Evolutionary conservation across 2,888 invertebrate species (phyloP).

Genomic region (Zygogramma bicolorata): DNA sequence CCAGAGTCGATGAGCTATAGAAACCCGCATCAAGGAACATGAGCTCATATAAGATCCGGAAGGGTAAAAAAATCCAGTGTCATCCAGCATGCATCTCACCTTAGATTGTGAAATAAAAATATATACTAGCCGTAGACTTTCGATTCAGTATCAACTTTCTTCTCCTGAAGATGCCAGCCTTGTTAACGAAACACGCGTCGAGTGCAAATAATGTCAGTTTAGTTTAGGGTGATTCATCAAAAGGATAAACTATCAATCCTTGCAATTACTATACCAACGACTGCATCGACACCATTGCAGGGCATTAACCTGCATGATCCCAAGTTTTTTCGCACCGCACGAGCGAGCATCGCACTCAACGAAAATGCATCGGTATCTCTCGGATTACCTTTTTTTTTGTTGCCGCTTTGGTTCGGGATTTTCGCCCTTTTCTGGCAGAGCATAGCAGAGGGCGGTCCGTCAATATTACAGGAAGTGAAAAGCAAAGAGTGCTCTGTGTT

Average conservation of each 20-base stretch:
- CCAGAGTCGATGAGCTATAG: too few species aligned
- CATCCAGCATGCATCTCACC: too few species aligned
- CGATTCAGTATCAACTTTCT: too few species aligned
- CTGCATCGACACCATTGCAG: neutral
- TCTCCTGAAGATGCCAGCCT: too few species aligned
- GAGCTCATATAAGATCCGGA: too few species aligned
- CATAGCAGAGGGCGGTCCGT: neutral
- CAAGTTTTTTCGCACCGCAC: neutral
- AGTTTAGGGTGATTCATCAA: too few species aligned
- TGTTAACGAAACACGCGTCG: too few species aligned
- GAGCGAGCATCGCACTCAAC: neutral
- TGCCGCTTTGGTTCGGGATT: neutral
- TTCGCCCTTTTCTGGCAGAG: neutral
- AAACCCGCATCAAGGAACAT: too few species aligned
- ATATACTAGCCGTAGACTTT: too few species aligned
- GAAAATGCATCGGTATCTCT: neutral
- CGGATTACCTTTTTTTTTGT: neutral
- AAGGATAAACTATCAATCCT: neutral
- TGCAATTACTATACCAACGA: neutral
- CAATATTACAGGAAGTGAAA: slow-evolving; percentile 9
- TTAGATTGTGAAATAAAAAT: too few species aligned
- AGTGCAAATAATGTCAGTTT: too few species aligned
- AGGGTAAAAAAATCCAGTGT: too few species aligned
- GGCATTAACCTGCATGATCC: neutral
- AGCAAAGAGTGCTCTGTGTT: neutral